A percentile compares a stretch with the other conserved stretches of the same genome.
phyloP scores from a whole-genome alignment of 2,888 invertebrate genomes.

The Junonia oenone region DNA sequence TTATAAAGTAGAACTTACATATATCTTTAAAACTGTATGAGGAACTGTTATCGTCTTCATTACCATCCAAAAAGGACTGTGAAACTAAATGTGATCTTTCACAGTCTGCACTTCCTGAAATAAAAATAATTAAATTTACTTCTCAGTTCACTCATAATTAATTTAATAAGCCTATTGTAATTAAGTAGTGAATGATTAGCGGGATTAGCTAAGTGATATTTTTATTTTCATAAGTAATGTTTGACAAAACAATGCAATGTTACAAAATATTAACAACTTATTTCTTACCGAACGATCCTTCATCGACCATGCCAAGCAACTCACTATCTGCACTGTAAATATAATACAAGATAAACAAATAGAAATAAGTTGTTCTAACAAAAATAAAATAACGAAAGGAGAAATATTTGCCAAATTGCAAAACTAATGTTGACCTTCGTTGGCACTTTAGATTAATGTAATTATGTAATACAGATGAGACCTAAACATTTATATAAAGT shows the following conservation, averaged over 20 bases:
- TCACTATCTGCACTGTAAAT: slow-evolving; percentile 72
- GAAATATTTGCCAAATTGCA: slow-evolving; percentile 58
- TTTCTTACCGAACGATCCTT: slow-evolving; percentile 60
- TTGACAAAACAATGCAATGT: background rate
- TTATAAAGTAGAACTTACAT: slow-evolving; percentile 46
- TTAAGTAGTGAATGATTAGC: background rate
- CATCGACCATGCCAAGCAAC: slow-evolving; percentile 68
- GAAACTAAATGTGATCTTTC: slow-evolving; percentile 77
- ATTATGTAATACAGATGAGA: slow-evolving; percentile 58
- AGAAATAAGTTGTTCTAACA: slow-evolving; percentile 33
- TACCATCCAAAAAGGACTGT: slow-evolving; percentile 77
- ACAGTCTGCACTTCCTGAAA: slow-evolving; percentile 59
- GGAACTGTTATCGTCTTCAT: slow-evolving; percentile 61
- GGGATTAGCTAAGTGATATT: background rate
- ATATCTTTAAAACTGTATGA: slow-evolving; percentile 59
- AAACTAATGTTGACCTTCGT: slow-evolving; percentile 68
- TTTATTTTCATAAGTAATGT: background rate
- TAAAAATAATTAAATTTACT: slow-evolving; percentile 37
- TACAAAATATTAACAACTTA: slow-evolving; percentile 3
- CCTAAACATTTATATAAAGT: slow-evolving; percentile 26
- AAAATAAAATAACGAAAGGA: slow-evolving; percentile 31
- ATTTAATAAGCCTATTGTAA: slow-evolving; percentile 29
- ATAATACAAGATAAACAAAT: slow-evolving; percentile 13
- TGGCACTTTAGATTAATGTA: slow-evolving; percentile 41
- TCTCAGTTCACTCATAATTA: slow-evolving; percentile 15